A percentile compares a stretch with the other conserved stretches of the same genome.
Conservation (phyloP, 2,888 invertebrate genomes). For the Epinotia nisella region DNA sequence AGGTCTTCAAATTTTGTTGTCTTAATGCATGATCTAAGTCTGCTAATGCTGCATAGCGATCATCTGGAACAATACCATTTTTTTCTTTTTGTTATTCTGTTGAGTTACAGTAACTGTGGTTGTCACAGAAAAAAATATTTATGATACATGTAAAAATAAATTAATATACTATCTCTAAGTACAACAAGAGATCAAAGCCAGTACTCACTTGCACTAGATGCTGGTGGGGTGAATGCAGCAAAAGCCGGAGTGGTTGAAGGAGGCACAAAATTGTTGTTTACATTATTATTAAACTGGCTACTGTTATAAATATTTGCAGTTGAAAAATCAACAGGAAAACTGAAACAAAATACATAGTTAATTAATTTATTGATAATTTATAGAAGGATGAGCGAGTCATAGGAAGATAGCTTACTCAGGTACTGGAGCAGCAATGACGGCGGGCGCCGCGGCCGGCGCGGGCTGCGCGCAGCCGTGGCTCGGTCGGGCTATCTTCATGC, state of each 20-base stretch:
- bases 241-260: slow-evolving; percentile 77
- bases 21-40: slow-evolving; percentile 93
- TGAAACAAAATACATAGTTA: slow-evolving; percentile 57
- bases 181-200: neutral
- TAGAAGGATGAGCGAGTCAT: slow-evolving; percentile 34
- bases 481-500: slow-evolving; percentile 69
- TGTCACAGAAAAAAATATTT: neutral
- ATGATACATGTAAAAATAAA: neutral
- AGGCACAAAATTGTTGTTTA: slow-evolving; percentile 69
- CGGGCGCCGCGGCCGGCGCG: slow-evolving; percentile 54
- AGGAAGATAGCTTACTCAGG: slow-evolving; percentile 70
- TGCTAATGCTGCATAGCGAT: slow-evolving; percentile 97
- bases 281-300: slow-evolving; percentile 75
- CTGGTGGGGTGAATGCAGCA: slow-evolving; percentile 65
- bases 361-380: slow-evolving; percentile 9
- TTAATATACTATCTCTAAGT: neutral
- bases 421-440: slow-evolving; percentile 58
- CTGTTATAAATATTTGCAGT: slow-evolving; percentile 89
- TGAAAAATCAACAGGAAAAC: slow-evolving; percentile 89
- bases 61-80: slow-evolving; percentile 83
- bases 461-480: slow-evolving; percentile 66
- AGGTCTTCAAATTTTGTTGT: slow-evolving; percentile 81
- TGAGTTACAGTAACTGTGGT: neutral
- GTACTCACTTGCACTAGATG: slow-evolving; percentile 67
- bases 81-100: neutral